phyloP scores from a whole-genome alignment of 2,797 vertebrate genomes.

The Sebastes baramenuke region DNA sequence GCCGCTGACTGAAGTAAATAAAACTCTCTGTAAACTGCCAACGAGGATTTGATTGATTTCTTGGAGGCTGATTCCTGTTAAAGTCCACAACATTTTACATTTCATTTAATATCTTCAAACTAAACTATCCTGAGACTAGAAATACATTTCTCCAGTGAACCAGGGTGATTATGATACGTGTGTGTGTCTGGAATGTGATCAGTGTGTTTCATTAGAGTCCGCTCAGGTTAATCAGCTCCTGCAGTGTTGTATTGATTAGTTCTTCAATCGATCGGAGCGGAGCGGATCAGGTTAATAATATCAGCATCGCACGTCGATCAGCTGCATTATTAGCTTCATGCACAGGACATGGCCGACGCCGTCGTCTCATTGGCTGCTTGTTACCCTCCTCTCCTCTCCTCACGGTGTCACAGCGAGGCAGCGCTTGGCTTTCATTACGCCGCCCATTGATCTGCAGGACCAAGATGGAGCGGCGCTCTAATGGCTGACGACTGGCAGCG shows the following conservation, averaged over 20 bases:
- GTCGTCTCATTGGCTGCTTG: background rate
- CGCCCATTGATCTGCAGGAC: constrained; percentile 60
- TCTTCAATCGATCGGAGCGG: background rate
- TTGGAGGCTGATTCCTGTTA: background rate
- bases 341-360: background rate
- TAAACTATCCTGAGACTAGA: background rate
- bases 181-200: background rate
- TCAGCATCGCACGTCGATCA: background rate
- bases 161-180: background rate
- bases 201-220: background rate
- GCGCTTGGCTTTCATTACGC: constrained; percentile 45
- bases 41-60: constrained; percentile 27
- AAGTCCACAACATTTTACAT: constrained; percentile 8
- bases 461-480: constrained; percentile 63
- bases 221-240: background rate
- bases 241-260: background rate
- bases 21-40: constrained; percentile 23
- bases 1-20: constrained; percentile 25
- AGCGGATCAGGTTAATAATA: constrained; percentile 7
- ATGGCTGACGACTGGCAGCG: constrained; percentile 60
- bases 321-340: constrained; percentile 3
- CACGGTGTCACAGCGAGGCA: constrained; percentile 9
- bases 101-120: constrained; percentile 2
- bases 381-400: background rate
- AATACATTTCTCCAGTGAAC: background rate